Evolutionary conservation across 2,888 invertebrate species (phyloP), one percentile per base, ranked within the genome.

Genomic region (Lithophane socia): DNA sequence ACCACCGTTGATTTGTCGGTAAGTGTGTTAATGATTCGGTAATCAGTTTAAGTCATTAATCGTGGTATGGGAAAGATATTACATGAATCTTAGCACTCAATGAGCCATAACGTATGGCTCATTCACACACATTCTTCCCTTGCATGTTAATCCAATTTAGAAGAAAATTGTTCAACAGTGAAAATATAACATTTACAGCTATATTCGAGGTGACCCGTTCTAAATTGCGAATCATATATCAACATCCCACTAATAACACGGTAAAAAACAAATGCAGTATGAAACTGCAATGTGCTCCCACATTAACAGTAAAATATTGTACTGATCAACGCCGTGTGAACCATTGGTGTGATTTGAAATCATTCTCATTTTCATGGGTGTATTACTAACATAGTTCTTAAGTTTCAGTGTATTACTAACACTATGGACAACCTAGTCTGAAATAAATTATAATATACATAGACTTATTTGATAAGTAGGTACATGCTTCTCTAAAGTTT

Each of bases 31-130:
- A 56, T 18, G 68, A 52, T 37, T 12, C 16, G 29, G 21, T 66
- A 60, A 58, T 79, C 79, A 64, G 83, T 44, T 37, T 68, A 16
- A 13, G 44, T n/a, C 10, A 24, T 49, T 67, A 56, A 56, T 42
- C 1, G 18, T 69, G 7, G 16, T 47, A 54, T 8, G 7, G 16
- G 4, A 65, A 58, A 10, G 12, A n/a, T 58, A 29, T 67, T 12
- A 49, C 2, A 79, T 12, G 8, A n/a, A 24, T 77, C 9, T 3
- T 24, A 67, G 47, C 16, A 49, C 2, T 18, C 10, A 24, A 37
- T 5, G 5, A 24, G 13, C n/a, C 8, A 18, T 44, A 44, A 44
- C 1, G 21, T 29, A n/a, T 47, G 16, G 7, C 16, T 1, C 37
- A 37, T 37, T 37, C 37, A 37, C 37, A 37, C 4, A 37, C 5